Evolutionary conservation across 2,888 invertebrate genomes (phyloP).

Genomic region (Ametastegia equiseti): DNA sequence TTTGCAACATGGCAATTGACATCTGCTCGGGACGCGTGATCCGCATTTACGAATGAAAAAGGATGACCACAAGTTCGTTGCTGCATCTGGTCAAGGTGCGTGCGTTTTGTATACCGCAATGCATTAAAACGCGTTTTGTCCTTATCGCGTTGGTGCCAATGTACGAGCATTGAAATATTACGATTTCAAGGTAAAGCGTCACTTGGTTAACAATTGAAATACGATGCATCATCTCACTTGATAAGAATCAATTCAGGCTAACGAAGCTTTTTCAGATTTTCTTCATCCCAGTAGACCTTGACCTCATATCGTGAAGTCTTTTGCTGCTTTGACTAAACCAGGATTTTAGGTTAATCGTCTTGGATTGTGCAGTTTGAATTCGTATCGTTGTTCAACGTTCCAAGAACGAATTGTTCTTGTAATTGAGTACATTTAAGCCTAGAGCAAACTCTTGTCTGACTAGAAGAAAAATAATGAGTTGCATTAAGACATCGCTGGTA

Average conservation of each 20-base stretch:
- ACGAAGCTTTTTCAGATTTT: not conserved
- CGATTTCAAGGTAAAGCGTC: not conserved
- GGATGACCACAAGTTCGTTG: slow-evolving; percentile 10
- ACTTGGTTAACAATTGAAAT: not conserved
- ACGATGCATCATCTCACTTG: not conserved
- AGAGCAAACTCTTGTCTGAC: not conserved
- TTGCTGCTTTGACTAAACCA: not conserved
- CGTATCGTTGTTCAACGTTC: not conserved
- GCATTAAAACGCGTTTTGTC: not conserved
- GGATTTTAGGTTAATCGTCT: not conserved
- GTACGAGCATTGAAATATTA: not conserved
- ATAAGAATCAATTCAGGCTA: not conserved
- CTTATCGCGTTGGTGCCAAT: not conserved
- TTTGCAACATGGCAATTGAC: slow-evolving; percentile 34
- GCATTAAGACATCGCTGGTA: not conserved
- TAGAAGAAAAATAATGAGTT: slow-evolving; percentile 12
- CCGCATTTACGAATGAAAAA: slow-evolving; percentile 15
- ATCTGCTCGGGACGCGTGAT: slow-evolving; percentile 37
- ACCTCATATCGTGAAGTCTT: not conserved
- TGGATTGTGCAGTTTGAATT: not conserved
- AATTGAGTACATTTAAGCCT: not conserved
- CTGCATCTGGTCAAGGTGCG: slow-evolving; percentile 36
- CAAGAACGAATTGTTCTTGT: not conserved
- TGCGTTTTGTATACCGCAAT: not conserved
- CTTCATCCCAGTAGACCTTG: not conserved